Evolutionary conservation across 2,113 vertebrate species (phyloP).

Genomic region (Lepus americanus): DNA sequence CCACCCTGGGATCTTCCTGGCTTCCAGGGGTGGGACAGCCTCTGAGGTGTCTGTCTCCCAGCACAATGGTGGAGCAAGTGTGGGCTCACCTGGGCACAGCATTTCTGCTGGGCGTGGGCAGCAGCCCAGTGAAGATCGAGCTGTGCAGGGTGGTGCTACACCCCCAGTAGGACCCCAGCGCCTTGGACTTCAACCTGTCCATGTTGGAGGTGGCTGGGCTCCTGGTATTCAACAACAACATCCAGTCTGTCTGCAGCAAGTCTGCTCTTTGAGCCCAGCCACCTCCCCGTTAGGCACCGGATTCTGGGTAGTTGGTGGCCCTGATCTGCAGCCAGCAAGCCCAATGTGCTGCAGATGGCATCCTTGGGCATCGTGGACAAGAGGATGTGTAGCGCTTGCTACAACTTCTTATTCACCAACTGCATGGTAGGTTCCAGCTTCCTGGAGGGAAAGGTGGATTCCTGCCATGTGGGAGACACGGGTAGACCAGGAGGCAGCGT

Average conservation of each 20-base stretch:
- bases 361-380: slow-evolving; percentile 93
- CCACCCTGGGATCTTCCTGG: too few relatives aligned
- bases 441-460: slow-evolving; percentile 94
- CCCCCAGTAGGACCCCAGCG: slow-evolving; percentile 83
- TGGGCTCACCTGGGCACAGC: slow-evolving; percentile 91
- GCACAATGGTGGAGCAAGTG: slow-evolving; percentile 86
- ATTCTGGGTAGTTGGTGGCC: too few relatives aligned
- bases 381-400: slow-evolving; percentile 90
- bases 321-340: slow-evolving; percentile 82
- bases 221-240: slow-evolving; percentile 85
- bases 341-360: slow-evolving; percentile 91
- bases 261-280: slow-evolving; percentile 66
- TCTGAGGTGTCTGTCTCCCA: slow-evolving; percentile 56
- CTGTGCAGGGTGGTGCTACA: slow-evolving; percentile 85
- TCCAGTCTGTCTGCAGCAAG: slow-evolving; percentile 86
- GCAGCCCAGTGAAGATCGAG: slow-evolving; percentile 78
- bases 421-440: slow-evolving; percentile 98
- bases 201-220: slow-evolving; percentile 87
- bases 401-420: slow-evolving; percentile 92
- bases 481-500: too few relatives aligned
- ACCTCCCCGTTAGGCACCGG: too few relatives aligned
- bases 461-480: slow-evolving; percentile 92
- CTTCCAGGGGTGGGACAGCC: fast-evolving
- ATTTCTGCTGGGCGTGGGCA: slow-evolving; percentile 87
- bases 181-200: slow-evolving; percentile 89